Percentiles rank a stretch among this genome's conserved stretches.
phyloP scores from a whole-genome alignment of 2,797 vertebrate genomes.

The Coendou prehensilis region DNA sequence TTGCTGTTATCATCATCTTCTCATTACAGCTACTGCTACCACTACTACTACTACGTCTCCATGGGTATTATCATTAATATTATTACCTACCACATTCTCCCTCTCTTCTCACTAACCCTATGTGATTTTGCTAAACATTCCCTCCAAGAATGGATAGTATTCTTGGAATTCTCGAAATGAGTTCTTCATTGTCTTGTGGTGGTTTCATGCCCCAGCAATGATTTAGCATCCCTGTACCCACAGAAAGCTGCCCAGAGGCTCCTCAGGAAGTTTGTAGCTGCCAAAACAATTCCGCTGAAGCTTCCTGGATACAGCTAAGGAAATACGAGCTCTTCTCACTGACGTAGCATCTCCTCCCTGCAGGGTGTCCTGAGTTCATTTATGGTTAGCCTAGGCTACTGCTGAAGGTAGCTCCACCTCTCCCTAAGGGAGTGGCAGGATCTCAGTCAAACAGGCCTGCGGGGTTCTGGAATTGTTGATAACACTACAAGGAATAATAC shows the following conservation, averaged over 20 bases:
- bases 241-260: not conserved
- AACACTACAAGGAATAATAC: constrained; percentile 19
- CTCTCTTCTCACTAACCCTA: not conserved
- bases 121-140: constrained; percentile 62
- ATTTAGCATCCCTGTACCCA: not conserved
- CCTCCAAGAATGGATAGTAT: constrained; percentile 58
- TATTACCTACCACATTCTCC: constrained; percentile 23
- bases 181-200: constrained; percentile 29
- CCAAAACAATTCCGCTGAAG: not conserved
- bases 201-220: not conserved
- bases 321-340: not conserved
- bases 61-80: not conserved
- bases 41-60: not conserved
- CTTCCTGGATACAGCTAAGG: constrained; percentile 59
- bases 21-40: not conserved
- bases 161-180: constrained; percentile 36
- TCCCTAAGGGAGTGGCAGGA: not conserved
- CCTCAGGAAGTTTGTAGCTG: constrained; percentile 30
- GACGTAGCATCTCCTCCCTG: not conserved
- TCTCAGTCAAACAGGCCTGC: not conserved
- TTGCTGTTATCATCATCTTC: not conserved
- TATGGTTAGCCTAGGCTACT: constrained; percentile 4
- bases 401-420: not conserved
- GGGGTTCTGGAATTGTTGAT: constrained; percentile 32
- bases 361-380: not conserved